These are phyloP conservation scores for Mastigias papua DNA, from an alignment of 30 jellyfish, hydroid and myxozoan genomes.

Conservation along the genomic window DNA sequence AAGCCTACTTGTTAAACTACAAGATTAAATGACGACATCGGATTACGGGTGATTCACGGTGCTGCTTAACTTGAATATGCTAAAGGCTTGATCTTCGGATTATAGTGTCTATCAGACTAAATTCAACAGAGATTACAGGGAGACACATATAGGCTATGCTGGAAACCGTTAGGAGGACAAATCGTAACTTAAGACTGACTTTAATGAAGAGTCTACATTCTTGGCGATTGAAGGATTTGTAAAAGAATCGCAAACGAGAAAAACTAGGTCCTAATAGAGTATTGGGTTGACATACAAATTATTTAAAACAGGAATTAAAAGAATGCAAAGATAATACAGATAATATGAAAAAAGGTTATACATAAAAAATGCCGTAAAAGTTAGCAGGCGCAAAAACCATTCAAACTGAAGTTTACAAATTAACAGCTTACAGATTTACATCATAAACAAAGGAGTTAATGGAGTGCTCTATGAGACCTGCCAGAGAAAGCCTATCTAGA, in stretches of 20 bases:
- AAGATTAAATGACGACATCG: not conserved
- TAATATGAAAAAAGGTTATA: too few relatives aligned
- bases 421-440: too few relatives aligned
- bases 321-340: too few relatives aligned
- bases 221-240: slow-evolving; percentile 3
- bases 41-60: slow-evolving; percentile 12
- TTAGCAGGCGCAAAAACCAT: too few relatives aligned
- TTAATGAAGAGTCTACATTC: not conserved
- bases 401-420: too few relatives aligned
- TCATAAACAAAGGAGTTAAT: too few relatives aligned
- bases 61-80: not conserved
- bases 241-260: not conserved
- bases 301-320: too few relatives aligned
- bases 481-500: too few relatives aligned
- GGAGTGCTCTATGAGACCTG: too few relatives aligned
- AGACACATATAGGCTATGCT: slow-evolving; percentile 7
- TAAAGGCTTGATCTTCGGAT: not conserved
- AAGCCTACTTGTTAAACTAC: not conserved
- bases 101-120: slow-evolving; percentile 11
- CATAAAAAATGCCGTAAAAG: too few relatives aligned
- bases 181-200: not conserved
- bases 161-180: slow-evolving; percentile 16
- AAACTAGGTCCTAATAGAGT: not conserved
- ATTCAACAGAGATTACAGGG: slow-evolving; percentile 10
- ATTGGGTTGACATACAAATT: not conserved